These are phyloP conservation scores for Lepidurus apus DNA, from an alignment of 1,140 invertebrate genomes.

Conservation along the genomic window DNA sequence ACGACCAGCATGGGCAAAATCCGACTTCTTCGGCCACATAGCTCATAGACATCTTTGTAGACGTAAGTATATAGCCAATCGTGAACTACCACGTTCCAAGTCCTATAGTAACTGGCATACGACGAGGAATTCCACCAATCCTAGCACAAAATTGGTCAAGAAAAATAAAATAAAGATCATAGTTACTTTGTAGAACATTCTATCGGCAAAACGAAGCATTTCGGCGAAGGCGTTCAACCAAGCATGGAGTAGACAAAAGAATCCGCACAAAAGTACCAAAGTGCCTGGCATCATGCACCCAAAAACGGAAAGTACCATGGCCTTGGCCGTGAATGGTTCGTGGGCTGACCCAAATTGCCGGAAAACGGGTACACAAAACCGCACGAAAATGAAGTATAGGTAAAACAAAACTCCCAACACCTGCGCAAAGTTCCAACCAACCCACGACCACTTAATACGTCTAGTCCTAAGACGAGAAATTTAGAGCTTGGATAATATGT, in stretches of 20 bases:
- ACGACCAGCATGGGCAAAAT: conserved; percentile 49
- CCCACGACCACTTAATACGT: conserved; percentile 66
- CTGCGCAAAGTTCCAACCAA: conserved; percentile 64
- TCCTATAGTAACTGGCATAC: conserved; percentile 76
- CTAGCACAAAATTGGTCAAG: conserved; percentile 48
- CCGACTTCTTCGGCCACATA: conserved; percentile 39
- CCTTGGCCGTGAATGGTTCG: conserved; percentile 54
- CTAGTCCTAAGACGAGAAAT: conserved; percentile 51
- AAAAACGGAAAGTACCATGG: conserved; percentile 60
- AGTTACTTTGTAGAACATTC: conserved; percentile 71
- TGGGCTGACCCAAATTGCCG: conserved; percentile 56
- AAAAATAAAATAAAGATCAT: background rate
- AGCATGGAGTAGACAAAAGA: conserved; percentile 78
- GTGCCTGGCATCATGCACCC: conserved; percentile 67
- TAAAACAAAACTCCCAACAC: conserved; percentile 70
- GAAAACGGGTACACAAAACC: conserved; percentile 65
- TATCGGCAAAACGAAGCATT: conserved; percentile 75
- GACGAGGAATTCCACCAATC: conserved; percentile 92
- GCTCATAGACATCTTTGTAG: conserved; percentile 73
- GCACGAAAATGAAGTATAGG: conserved; percentile 68
- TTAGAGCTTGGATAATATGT: no score
- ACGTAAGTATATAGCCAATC: conserved; percentile 92
- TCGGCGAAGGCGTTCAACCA: conserved; percentile 87
- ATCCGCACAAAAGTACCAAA: conserved; percentile 65
- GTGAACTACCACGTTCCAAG: conserved; percentile 91